These are phyloP conservation scores for Lepisosteus oculatus DNA, from an alignment of 2,113 vertebrate species.

Conservation along the genomic window DNA sequence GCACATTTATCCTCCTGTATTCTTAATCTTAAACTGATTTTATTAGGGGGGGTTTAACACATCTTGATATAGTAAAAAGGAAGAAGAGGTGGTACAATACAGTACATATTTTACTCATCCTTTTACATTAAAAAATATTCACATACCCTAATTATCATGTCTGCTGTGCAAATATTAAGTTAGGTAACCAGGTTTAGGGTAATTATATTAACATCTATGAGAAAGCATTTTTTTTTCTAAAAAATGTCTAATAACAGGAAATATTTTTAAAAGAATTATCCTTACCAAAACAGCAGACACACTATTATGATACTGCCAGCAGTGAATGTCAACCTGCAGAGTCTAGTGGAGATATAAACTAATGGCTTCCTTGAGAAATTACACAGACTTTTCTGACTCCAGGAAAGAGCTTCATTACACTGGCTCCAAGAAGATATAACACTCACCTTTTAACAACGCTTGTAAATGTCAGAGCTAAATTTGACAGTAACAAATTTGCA, in stretches of 20 bases:
- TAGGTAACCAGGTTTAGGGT: not conserved
- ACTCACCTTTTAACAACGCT: slow-evolving; percentile 36
- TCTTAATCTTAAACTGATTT: too few relatives aligned
- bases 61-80: too few relatives aligned
- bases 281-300: slow-evolving; percentile 35
- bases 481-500: slow-evolving; percentile 28
- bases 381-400: not conserved
- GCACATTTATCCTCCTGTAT: too few relatives aligned
- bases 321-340: slow-evolving; percentile 33
- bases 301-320: slow-evolving; percentile 25
- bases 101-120: not conserved
- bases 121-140: not conserved
- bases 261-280: slow-evolving; percentile 24
- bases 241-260: slow-evolving; percentile 31
- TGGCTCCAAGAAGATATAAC: slow-evolving; percentile 23
- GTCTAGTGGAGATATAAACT: slow-evolving; percentile 25
- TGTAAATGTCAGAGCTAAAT: slow-evolving; percentile 36
- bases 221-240: slow-evolving; percentile 14
- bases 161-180: not conserved
- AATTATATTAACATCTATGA: not conserved
- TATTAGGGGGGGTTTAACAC: too few relatives aligned
- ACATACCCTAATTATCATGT: not conserved
- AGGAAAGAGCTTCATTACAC: slow-evolving; percentile 32
- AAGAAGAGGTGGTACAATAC: not conserved
- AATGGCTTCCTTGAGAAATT: slow-evolving; percentile 12